Evolutionary conservation across 2,888 invertebrate species (phyloP), one percentile per base, ranked within the genome.

Genomic region (Hirtodrosophila trivittata): DNA sequence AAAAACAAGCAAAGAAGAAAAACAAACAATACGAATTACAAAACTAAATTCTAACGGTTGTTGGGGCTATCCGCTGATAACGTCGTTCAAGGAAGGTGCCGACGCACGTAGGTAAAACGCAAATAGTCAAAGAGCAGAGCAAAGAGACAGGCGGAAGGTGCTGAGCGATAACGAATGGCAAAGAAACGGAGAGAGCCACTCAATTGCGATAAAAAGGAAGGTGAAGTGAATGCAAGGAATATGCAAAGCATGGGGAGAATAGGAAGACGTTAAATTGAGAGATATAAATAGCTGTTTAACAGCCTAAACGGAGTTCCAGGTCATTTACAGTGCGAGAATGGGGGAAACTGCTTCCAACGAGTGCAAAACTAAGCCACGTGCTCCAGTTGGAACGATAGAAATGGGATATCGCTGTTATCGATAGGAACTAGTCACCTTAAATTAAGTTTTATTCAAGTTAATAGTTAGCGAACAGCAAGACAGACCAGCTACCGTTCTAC

Each of bases 151-250:
- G 35, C 38, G 18, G 43, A 43, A 13, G 43, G 32, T 57, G 74
- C 69, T 74, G 49, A 68, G 43, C 60, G 68, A 55, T 67, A 69
- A 41, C 42, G 41, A 28, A 28, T 2, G 9, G 25, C 12, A 8
- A 43, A 60, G 16, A 21, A 18, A 38, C 45, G 47, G 18, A 5
- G 28, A n/a, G n/a, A 13, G 28, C 5, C n/a, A 37, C 18, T 5
- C 26, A 21, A 9, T 16, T 16, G 12, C 6, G 1, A 51, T 12
- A 66, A 45, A 37, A n/a, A 33, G 16, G 28, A 21, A 5, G 10
- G 6, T 1, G n/a, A 42, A 42, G 7, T 8, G 6, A 21, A 21
- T 12, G 21, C n/a, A n/a, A 32, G 8, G 14, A 33, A 25, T 46
- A 21, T 26, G 21, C 37, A 25, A 43, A 51, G 9, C 3, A 10